phyloP scores from a whole-genome alignment of 1,140 invertebrate species.

The Drosophila sucinea region DNA sequence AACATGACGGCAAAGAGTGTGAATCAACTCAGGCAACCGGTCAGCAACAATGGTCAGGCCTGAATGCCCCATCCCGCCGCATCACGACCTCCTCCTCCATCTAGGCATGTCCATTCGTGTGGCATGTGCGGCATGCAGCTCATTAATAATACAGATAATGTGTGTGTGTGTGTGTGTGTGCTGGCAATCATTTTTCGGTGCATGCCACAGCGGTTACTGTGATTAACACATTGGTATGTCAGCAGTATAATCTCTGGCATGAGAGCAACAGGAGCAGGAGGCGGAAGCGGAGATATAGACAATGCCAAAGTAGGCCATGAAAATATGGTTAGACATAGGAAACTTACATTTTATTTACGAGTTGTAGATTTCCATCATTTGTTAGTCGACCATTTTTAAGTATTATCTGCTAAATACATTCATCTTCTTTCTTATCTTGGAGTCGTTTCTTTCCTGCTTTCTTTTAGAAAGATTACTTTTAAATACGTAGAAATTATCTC shows the following conservation, averaged over 20 bases:
- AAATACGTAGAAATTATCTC: too few relatives aligned
- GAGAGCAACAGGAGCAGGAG: not conserved
- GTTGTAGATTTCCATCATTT: too few relatives aligned
- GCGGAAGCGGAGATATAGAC: not conserved
- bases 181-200: conserved; percentile 73
- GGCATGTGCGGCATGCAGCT: conserved; percentile 62
- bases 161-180: conserved; percentile 60
- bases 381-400: too few relatives aligned
- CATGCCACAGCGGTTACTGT: conserved; percentile 57
- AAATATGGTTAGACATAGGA: not conserved
- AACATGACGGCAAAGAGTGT: not conserved
- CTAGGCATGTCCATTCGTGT: conserved; percentile 26
- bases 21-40: conserved; percentile 30
- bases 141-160: conserved; percentile 79
- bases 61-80: conserved; percentile 2
- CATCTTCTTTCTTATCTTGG: too few relatives aligned
- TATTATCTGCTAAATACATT: too few relatives aligned
- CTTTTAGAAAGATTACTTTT: too few relatives aligned
- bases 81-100: not conserved
- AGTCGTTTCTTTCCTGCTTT: too few relatives aligned
- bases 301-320: not conserved
- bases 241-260: conserved; percentile 7
- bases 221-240: conserved; percentile 68
- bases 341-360: too few relatives aligned
- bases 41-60: conserved; percentile 15